Evolutionary conservation across 1,140 invertebrate species (phyloP).

Genomic region (Sipha flava): DNA sequence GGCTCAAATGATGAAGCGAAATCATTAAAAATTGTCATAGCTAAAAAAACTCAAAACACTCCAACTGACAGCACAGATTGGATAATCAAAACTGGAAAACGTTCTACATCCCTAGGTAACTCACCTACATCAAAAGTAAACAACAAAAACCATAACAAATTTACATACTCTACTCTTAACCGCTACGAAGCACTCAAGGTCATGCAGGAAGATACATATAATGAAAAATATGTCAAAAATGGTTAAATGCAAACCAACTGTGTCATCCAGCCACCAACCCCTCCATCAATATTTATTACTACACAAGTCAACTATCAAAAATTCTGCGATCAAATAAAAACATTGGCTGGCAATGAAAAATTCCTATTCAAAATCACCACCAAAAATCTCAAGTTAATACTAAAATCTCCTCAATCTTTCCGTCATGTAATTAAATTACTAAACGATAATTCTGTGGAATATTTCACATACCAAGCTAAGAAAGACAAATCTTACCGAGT

Average conservation of each 20-base stretch:
- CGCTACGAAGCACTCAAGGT: neutral
- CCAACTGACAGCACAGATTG: no score
- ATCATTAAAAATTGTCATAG: no score
- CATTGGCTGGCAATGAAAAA: neutral
- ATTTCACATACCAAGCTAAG: constrained; percentile 41
- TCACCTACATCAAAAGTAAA: neutral
- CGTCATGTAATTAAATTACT: neutral
- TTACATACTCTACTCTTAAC: neutral
- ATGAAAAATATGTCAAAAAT: neutral
- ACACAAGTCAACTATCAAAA: neutral
- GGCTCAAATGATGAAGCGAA: no score
- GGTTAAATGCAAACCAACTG: neutral
- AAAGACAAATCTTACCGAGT: constrained; percentile 37
- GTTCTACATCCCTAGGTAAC: neutral
- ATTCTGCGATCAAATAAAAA: neutral
- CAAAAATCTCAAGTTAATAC: neutral
- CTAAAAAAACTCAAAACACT: no score
- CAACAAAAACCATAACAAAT: neutral
- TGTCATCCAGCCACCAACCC: neutral
- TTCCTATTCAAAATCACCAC: constrained; percentile 2
- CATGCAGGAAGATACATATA: neutral
- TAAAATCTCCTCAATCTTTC: neutral
- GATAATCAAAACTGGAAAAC: constrained; percentile 7
- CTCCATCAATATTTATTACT: neutral
- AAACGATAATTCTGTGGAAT: neutral